Base-by-base conservation (phyloP, 2,113 vertebrate species). In the Oplegnathus fasciatus region DNA sequence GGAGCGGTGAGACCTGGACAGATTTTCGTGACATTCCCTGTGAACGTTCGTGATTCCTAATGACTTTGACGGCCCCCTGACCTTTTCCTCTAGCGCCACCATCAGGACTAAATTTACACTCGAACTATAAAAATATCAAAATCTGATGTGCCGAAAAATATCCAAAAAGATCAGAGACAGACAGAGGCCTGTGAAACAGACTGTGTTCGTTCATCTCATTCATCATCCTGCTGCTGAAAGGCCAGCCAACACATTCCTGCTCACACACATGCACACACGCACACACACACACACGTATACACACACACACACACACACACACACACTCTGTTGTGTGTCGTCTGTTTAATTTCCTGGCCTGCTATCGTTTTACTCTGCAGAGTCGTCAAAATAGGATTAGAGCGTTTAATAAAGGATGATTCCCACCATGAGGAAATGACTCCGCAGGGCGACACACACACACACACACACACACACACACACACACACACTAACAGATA, bases 341-440 rank as follows among this genome's bases (percentile, higher is more conserved):
- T 82, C 78, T 83, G 89, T 93, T 90, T 90, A 73, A 94, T 95
- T 94, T 94, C 89, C 94, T 93, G 93, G 77, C 73, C 82, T 78
- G 88, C 69, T 94, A 90, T 93, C 90, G 50, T 85, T 91, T 89
- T 92, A 91, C 92, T 90, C 73, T 72, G 66, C 76, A 77, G 83
- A 75, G 74, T 82, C 69, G 86, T 93, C 89, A 93, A 93, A 92
- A 92, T 90, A 92, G 94, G 93, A 93, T 94, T 95, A 94, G 60
- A 79, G 65, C 54, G 65, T 89, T 86, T 92, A 94, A 91, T 92
- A 94, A 94, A 88, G 85, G 62, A 81, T 77, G 86, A 84, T 88
- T 94, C 82, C 69, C 71, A 92, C 83, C 67, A 44, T 62, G 76
- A 86, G 84, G 84, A 89, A 82, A 90, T 88, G 68, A 90, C 46